Evolutionary conservation across 2,888 invertebrate genomes (phyloP).

Genomic region (Biston betularia): DNA sequence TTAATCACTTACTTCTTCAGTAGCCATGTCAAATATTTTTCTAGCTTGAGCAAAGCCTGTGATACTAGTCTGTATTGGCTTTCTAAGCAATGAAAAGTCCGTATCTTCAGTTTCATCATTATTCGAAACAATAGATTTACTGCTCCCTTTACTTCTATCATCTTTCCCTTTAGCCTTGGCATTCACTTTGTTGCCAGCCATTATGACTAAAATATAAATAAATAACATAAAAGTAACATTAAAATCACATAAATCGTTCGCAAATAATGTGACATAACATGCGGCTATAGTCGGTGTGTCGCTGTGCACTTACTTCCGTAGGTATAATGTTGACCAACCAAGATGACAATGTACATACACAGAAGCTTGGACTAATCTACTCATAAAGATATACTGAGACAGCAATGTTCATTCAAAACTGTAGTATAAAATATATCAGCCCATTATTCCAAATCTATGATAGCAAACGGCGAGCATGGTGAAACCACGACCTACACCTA

Average conservation of each 20-base stretch:
- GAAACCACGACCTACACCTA: conserved; percentile 64
- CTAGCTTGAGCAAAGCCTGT: conserved; percentile 90
- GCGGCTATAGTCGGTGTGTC: conserved; percentile 11
- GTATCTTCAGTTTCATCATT: conserved; percentile 75
- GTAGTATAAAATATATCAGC: conserved; percentile 9
- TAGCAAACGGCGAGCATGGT: conserved; percentile 63
- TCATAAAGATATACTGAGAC: not conserved
- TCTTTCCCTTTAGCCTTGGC: conserved; percentile 75
- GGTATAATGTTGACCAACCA: conserved; percentile 61
- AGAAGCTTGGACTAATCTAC: conserved; percentile 14
- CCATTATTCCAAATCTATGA: conserved; percentile 30
- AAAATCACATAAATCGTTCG: conserved; percentile 8
- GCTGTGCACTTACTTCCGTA: conserved; percentile 48
- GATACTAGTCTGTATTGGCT: conserved; percentile 89
- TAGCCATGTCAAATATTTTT: conserved; percentile 90
- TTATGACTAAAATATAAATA: conserved; percentile 43
- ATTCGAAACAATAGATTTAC: conserved; percentile 58
- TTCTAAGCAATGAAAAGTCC: conserved; percentile 86
- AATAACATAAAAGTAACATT: conserved; percentile 2
- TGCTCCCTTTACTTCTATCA: conserved; percentile 70
- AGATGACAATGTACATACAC: conserved; percentile 37
- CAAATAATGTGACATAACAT: conserved; percentile 33
- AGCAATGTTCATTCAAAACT: not conserved
- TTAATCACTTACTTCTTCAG: conserved; percentile 88
- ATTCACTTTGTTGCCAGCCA: conserved; percentile 79